A percentile compares a stretch with the other conserved stretches of the same genome.
Evolutionary conservation across 2,113 vertebrate genomes (phyloP).

Genomic region (Xenopus tropicalis): UCB_Xtro_10.0 CM004443.2:114303501-114304000

Average conservation of each 20-base stretch:
- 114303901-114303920: constrained; percentile 76
- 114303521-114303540: too few species aligned
- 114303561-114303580: too few species aligned
- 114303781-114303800: constrained; percentile 68
- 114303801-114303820: constrained; percentile 91
- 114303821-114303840: constrained; percentile 84
- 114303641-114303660: too few species aligned
- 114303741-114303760: background rate
- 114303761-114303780: background rate
- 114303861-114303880: constrained; percentile 82
- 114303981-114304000: constrained; percentile 92
- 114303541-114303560: too few species aligned
- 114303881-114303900: constrained; percentile 74
- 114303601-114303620: too few species aligned
- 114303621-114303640: too few species aligned
- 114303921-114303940: constrained; percentile 92
- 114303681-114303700: too few species aligned
- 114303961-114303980: constrained; percentile 84
- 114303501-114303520: too few species aligned
- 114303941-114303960: constrained; percentile 65
- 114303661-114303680: too few species aligned
- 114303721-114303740: too few species aligned
- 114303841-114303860: constrained; percentile 87
- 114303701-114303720: too few species aligned
- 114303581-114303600: too few species aligned